Conservation (phyloP, 35 echinoderm and acorn worm genomes). For the Anneissia japonica region DNA sequence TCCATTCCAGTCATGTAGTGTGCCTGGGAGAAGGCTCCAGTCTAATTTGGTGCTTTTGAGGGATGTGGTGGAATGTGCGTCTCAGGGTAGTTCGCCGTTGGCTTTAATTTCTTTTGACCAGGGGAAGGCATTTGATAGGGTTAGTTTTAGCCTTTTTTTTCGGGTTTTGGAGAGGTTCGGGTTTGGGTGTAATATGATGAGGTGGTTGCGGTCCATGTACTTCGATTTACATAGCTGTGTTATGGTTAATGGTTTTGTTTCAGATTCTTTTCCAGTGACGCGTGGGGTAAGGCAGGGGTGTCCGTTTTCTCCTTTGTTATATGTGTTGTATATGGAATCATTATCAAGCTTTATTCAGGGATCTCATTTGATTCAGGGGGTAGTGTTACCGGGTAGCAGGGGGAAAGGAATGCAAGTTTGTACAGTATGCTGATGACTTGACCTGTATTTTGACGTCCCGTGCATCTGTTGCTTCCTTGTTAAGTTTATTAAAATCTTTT, state of each 20-base stretch:
- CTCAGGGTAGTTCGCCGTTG: neutral
- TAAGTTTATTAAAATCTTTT: neutral
- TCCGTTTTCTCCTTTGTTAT: slow-evolving; percentile 27
- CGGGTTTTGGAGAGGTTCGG: neutral
- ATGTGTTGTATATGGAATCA: slow-evolving; percentile 40
- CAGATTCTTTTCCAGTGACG: neutral
- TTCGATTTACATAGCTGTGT: neutral
- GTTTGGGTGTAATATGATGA: slow-evolving; percentile 6
- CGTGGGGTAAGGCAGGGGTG: slow-evolving; percentile 33
- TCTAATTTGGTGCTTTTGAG: slow-evolving; percentile 21
- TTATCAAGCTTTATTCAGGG: neutral
- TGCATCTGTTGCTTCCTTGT: neutral
- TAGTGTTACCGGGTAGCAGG: neutral
- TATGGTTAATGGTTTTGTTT: neutral
- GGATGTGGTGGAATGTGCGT: slow-evolving; percentile 25
- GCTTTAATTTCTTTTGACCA: slow-evolving; percentile 26
- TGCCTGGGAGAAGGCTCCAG: slow-evolving; percentile 28
- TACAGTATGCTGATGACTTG: slow-evolving; percentile 44
- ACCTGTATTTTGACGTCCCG: neutral
- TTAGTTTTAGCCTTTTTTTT: slow-evolving; percentile 4
- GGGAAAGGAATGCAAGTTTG: neutral
- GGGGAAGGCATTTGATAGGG: slow-evolving; percentile 42
- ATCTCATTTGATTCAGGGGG: neutral
- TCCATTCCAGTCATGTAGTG: slow-evolving; percentile 14
- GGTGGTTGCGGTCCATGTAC: slow-evolving; percentile 15